These are phyloP conservation scores for Nasonia longicornis DNA, from an alignment of 1,140 invertebrate genomes.

Conservation along the genomic window DNA sequence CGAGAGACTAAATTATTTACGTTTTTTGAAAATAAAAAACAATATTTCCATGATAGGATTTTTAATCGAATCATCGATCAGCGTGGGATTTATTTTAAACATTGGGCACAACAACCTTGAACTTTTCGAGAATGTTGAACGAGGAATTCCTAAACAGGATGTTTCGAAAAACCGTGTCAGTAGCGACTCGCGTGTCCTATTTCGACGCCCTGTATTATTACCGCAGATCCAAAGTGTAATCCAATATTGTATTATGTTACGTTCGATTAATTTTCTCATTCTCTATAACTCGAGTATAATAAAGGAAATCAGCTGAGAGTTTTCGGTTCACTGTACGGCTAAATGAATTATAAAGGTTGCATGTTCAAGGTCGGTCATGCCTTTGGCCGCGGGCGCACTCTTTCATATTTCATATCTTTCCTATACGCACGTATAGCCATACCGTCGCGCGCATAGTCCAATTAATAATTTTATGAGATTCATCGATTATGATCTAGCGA, in stretches of 20 bases:
- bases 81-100: no score
- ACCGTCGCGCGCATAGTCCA: not conserved
- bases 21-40: not conserved
- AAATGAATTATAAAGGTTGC: conserved; percentile 19
- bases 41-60: not conserved
- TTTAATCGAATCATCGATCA: not conserved
- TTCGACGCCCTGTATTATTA: not conserved
- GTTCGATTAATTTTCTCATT: not conserved
- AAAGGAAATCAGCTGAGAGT: not conserved
- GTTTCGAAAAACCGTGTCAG: not conserved
- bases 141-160: not conserved
- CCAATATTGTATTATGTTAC: not conserved
- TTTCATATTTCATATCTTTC: not conserved
- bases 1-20: not conserved
- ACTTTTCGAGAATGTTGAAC: not conserved
- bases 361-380: conserved; percentile 16
- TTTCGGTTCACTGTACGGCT: not conserved
- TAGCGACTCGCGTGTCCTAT: not conserved
- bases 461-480: conserved; percentile 18
- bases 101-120: no score
- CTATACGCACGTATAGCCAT: not conserved
- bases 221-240: not conserved
- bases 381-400: not conserved
- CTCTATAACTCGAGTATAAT: not conserved
- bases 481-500: not conserved